Conservation (phyloP, 2,113 vertebrate species). For the Polyodon spathula region DNA sequence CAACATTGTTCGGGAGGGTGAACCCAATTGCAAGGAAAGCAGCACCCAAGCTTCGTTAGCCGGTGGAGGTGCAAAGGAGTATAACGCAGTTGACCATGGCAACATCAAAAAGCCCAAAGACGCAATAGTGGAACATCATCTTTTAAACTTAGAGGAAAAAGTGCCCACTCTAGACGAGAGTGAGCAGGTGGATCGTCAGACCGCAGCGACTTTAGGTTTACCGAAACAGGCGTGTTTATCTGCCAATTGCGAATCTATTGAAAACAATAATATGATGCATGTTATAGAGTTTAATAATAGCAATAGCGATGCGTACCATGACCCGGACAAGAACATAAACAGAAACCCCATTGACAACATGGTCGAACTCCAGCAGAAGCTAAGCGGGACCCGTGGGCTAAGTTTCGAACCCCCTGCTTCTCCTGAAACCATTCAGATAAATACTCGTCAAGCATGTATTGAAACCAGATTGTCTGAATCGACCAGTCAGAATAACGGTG, state of each 20-base stretch:
- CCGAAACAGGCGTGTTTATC: neutral
- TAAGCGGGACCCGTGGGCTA: conserved; percentile 11
- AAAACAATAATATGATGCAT: neutral
- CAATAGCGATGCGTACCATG: conserved; percentile 19
- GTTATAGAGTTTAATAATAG: no score
- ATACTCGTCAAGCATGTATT: conserved; percentile 9
- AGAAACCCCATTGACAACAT: conserved; percentile 6
- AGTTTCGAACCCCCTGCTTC: conserved; percentile 20
- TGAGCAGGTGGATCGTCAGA: neutral
- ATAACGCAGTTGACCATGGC: neutral
- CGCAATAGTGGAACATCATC: no score
- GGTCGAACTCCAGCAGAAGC: conserved; percentile 20
- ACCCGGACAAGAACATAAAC: conserved; percentile 26
- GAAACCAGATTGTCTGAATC: conserved; percentile 28
- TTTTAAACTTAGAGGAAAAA: conserved; percentile 19
- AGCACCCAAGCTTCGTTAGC: conserved; percentile 8
- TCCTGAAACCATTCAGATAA: conserved; percentile 18
- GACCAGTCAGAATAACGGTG: conserved; percentile 9
- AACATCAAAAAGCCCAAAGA: no score
- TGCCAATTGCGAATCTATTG: neutral
- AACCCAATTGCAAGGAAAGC: conserved; percentile 9
- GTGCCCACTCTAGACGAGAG: neutral
- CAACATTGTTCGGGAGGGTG: conserved; percentile 49
- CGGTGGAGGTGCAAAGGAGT: conserved; percentile 28
- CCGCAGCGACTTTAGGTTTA: neutral